These are phyloP conservation scores for Sebastes iracundus DNA, from an alignment of 2,797 vertebrate genomes.

Conservation along the genomic window DNA sequence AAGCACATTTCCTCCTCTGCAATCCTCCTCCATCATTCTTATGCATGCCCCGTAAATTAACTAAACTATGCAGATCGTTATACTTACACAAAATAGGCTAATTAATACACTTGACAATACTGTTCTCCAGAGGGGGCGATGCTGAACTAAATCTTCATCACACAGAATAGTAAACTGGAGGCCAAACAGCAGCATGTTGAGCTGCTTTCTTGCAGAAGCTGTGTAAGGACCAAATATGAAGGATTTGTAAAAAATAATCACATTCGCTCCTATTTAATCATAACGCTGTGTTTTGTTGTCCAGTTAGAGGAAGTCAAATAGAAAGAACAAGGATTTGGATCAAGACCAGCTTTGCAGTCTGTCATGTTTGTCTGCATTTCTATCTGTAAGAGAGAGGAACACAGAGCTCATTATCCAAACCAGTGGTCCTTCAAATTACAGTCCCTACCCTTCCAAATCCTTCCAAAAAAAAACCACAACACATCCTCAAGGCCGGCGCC, in stretches of 20 bases:
- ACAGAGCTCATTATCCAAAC: slow-evolving; percentile 41
- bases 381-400: slow-evolving; percentile 17
- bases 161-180: slow-evolving; percentile 63
- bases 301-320: neutral
- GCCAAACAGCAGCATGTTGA: slow-evolving; percentile 49
- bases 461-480: slow-evolving; percentile 6
- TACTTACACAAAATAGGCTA: slow-evolving; percentile 82
- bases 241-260: slow-evolving; percentile 20
- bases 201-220: slow-evolving; percentile 4
- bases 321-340: slow-evolving; percentile 15
- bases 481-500: neutral
- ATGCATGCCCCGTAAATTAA: slow-evolving; percentile 78
- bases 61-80: slow-evolving; percentile 80
- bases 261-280: neutral
- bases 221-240: slow-evolving; percentile 31
- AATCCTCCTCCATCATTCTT: slow-evolving; percentile 73
- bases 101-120: slow-evolving; percentile 84
- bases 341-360: slow-evolving; percentile 12
- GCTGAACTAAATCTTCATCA: slow-evolving; percentile 76
- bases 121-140: slow-evolving; percentile 60
- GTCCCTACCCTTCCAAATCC: slow-evolving; percentile 23
- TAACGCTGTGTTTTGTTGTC: slow-evolving; percentile 1
- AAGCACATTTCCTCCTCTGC: slow-evolving; percentile 76
- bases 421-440: slow-evolving; percentile 44
- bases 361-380: slow-evolving; percentile 32